Evolutionary conservation across 2,888 invertebrate species (phyloP), one percentile per base, ranked within the genome.

Genomic region (Mylabris sibirica): DNA sequence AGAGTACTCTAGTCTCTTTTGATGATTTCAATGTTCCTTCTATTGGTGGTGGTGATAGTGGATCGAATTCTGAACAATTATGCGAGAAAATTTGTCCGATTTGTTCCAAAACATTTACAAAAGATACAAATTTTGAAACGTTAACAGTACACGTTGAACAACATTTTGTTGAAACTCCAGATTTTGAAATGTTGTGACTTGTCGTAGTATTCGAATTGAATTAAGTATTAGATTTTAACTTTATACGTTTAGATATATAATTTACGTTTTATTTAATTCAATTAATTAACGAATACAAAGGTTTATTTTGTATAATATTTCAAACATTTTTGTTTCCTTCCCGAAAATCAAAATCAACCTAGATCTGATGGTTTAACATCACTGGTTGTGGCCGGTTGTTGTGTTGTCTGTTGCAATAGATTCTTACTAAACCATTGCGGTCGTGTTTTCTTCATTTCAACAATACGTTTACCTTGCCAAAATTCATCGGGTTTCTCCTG

Each of bases 401-500:
- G 90, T 20, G 94, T 93, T 0, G 92, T 89, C 81, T 91, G 91
- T 80, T 96, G 92, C 22, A 96, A 84, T 63, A 97, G 87, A 85
- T 96, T 95, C 78, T 91, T 91, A 75, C 93, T 91, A 81, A 97
- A 98, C 96, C 97, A 98, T 53, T 89, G 85, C 4, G 97, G 97
- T 72, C 97, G 88, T 67, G 92, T 89, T 82, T 94, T 96, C 60
- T 92, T 88, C 88, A 96, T 90, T 87, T 97, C 96, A 17, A 98
- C 90, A 72, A 97, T 89, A 76, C 93, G 88, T 85, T 95, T 95
- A 0, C 91, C 90, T 77, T 90, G 85, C 84, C 88, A 88, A 73
- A 86, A 88, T 77, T 91, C 90, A 34, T 86, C 85, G 0, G 89
- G 86, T 85, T 90, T 87, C 84, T 88, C 81, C 72, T 90, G 87